Evolutionary conservation across 2,888 invertebrate species (phyloP), one percentile per base, ranked within the genome.

Genomic region (Nymphalis urticae): DNA sequence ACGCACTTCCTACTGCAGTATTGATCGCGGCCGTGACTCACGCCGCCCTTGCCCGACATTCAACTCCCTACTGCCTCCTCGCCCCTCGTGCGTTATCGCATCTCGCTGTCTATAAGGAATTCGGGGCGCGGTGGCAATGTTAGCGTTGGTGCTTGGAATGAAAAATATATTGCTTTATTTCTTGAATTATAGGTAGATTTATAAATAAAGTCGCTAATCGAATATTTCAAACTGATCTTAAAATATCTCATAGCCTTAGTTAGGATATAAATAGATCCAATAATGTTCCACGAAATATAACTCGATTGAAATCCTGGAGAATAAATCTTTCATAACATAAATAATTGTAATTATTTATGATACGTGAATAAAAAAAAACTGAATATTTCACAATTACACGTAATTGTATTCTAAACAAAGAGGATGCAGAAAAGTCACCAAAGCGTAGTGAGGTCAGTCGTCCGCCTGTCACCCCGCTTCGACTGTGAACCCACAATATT

Each of bases 21-120:
- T 92, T 87, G 92, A 92, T 89, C 91, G 82, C 85, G 87, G 85
- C 89, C 89, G 84, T 92, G 92, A 92, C 89, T 92, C 90, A 89
- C 81, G 89, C 86, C 89, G 89, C 92, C 92, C 92, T 92, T 92
- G 92, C 90, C 91, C 92, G 92, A 92, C 89, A 91, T 92, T 90
- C 91, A 87, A 84, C 83, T 85, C 84, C 81, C 79, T 80, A 80
- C 77, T 75, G 75, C 77, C 79, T 71, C 74, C 77, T 75, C 79
- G 74, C 75, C 71, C 75, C 77, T 79, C 79, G 72, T 71, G 79
- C 79, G 78, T 80, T 85, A 84, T 84, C 84, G 79, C 78, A 77
- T 79, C 79, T 76, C 79, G 77, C 76, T 76, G 76, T 78, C 78
- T 78, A 71, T 76, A 73, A 75, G 73, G 72, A 72, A 73, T 72